Evolutionary conservation across 2,797 vertebrate species (phyloP).

Genomic region (Protosalanx chinensis): DNA sequence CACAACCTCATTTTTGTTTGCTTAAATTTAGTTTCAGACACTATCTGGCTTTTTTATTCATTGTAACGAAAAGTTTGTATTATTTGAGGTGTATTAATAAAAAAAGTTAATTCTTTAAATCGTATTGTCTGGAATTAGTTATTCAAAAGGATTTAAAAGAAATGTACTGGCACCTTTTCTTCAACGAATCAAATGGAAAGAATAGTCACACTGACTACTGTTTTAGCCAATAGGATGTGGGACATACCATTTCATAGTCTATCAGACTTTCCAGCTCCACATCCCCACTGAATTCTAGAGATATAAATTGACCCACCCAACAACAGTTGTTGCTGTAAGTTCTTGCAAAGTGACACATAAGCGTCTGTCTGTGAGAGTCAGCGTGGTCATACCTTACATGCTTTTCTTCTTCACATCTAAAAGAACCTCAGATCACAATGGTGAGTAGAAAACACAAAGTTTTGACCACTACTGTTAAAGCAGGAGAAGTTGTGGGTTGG

Average conservation of each 20-base stretch:
- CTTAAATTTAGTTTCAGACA: neutral
- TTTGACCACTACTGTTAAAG: neutral
- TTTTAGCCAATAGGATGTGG: constrained; percentile 18
- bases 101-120: neutral
- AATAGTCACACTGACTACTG: neutral
- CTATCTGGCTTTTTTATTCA: neutral
- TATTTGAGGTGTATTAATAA: constrained; percentile 5
- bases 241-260: neutral
- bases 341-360: constrained; percentile 42
- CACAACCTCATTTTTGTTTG: neutral
- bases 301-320: constrained; percentile 32
- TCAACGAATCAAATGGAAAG: no score
- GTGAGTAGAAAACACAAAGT: constrained; percentile 17
- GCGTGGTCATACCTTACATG: neutral
- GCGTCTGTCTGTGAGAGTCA: constrained; percentile 33
- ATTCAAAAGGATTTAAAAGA: neutral
- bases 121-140: neutral
- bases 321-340: neutral
- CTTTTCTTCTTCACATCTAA: neutral
- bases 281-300: neutral
- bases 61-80: neutral
- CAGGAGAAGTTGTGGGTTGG: neutral
- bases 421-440: neutral
- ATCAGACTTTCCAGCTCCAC: neutral
- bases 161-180: neutral